Base-by-base conservation (phyloP, 2,113 vertebrate species). In the Misgurnus anguillicaudatus region DNA sequence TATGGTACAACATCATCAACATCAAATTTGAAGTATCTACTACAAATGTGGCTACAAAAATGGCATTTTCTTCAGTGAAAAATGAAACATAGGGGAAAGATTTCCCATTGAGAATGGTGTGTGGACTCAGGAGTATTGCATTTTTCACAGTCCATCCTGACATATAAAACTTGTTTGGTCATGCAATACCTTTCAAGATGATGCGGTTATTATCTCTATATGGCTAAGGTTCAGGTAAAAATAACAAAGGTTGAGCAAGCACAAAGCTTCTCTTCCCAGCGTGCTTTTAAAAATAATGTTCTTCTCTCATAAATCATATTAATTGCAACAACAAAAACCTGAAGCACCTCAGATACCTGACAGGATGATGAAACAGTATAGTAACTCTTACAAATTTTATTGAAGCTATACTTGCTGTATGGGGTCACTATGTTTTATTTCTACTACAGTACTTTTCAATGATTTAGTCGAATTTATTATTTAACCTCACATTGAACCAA, bases 311-410 rank as follows among this genome's bases (percentile, higher is more conserved):
- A 48, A 75, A 64, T 75, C 60, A 36, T 21, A 24, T 74, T 74
- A 74, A 74, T 60, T 74, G 60, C 39, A 45, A 17, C 36, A 16
- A 42, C 21, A 75, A 45, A 61, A 39, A 6, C 39, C 48, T 45
- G 17, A 36, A 71, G 78, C n/a, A 58, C 64, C 53, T 31, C 60
- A 58, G 36, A 65, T 58, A 67, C 62, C 70, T 58, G 16, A 39
- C 36, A 71, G 75, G 68, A 14, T 80, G 63, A 75, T 47, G 53
- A 78, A 79, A 75, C 71, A 60, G 71, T 65, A 66, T 24, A 31
- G 62, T 62, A 80, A 80, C 58, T 19, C 51, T 9, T 13, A 38
- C 78, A 75, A 58, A 36, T 58, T 65, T 17, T 31, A 31, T 71
- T 45, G 24, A 73, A 75, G 57, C 63, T 61, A 79, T 79, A 31